Base-by-base conservation (phyloP, 2,888 invertebrate species). In the Hyposoter didymator region DNA sequence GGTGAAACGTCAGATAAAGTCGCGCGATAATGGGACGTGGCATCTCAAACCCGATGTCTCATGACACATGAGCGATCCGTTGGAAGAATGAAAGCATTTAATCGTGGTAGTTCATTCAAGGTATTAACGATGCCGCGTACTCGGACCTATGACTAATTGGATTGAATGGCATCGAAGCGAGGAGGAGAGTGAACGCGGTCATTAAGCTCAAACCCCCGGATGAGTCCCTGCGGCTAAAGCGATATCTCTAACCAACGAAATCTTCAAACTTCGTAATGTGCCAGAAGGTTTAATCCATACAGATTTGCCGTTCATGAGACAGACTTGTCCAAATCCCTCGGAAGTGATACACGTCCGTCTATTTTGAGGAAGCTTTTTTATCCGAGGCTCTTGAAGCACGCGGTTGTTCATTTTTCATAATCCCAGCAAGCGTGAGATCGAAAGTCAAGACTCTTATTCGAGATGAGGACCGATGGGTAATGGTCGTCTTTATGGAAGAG, bases 121-220 rank as follows among this genome's bases (percentile, higher is more conserved):
- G 84, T 47, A 84, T 81, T 76, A 73, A 66, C 59, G 32, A 78
- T 28, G 64, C 62, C 55, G 69, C 79, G 39, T 67, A 39, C 55
- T 66, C 55, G 84, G 66, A 52, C 64, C 75, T 72, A 76, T 84
- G 84, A 84, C 80, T 84, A 84, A 84, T 84, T 79, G 80, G 66
- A 55, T 55, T 80, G 59, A 81, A 76, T 55, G 72, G 39, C 32
- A 64, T 28, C 22, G 69, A 14, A 47, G 32, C 72, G 39, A 70
- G 47, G 69, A 43, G 35, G 52, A 45, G 5, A 55, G 52, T 22
- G 67, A 47, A 39, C 39, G 14, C 14, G 35, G 28, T 22, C 67
- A 69, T 66, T 66, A 76, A 35, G 52, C 70, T 43, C 75, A 52
- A 84, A 70, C 62, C 55, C 52, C 28, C 32, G 35, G 69, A 59